Base-by-base conservation (phyloP, 2,797 vertebrate genomes). In the Rhadinocentrus ornatus region DNA sequence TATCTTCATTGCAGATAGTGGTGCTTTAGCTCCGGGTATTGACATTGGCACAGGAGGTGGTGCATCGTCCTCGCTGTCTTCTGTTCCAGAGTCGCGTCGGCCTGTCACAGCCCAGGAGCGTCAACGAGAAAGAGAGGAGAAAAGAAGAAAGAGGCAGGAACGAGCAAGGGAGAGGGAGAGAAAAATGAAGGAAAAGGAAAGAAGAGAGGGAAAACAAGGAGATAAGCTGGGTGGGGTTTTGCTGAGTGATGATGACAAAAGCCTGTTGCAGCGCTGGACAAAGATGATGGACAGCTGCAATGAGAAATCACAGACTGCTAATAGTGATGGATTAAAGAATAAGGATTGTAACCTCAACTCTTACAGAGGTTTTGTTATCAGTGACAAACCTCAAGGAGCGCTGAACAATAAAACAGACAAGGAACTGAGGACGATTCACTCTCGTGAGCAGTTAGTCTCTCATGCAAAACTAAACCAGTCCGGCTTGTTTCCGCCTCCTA, bases 61-160 rank as follows among this genome's bases (percentile, higher is more conserved):
- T 6, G 50, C 46, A 0, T 85, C 84, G 5, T 92, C 88, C 29
- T 89, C 81, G 6, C 67, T 78, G 53, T 89, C 86, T 5, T 94
- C 94, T 53, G 87, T 90, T 0, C 69, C 92, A 0, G 97, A 97
- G 34, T 88, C 86, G 13, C 95, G 95, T 6, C 95, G 95, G 65
- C 94, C 96, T 0, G 92, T 99, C 81, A 99, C 97, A 0, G 97
- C 97, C 3, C 97, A 97, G 86, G 97, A 98, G 57, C 96, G 97
- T 16, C 97, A 98, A 78, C 90, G 96, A 1, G 97, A 97, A 58
- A 86, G 97, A 13, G 97, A 97, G 70, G 97, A 98, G 87, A 99
- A 98, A 78, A 90, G 97, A 2, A 92, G 93, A 50, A 94, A 96
- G 64, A 93, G 95, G 46, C 96, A 97, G 76, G 96, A 98, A 46